These are phyloP conservation scores for Thalassophryne amazonica DNA, from an alignment of 2,797 vertebrate species.

Conservation along the genomic window DNA sequence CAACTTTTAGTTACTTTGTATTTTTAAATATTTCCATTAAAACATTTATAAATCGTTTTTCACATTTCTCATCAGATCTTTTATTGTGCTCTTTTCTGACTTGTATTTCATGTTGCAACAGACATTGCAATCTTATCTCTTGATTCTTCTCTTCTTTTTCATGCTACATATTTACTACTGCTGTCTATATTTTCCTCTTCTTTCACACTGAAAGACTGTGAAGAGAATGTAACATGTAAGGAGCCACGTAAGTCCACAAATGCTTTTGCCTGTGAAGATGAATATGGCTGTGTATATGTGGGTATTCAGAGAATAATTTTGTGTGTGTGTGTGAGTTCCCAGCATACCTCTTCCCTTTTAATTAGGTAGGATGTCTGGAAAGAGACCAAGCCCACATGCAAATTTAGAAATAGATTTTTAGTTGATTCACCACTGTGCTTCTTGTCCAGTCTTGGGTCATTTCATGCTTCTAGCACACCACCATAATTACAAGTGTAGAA, in stretches of 20 bases:
- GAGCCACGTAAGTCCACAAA: conserved; percentile 73
- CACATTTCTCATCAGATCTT: too few species aligned
- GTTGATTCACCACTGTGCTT: conserved; percentile 46
- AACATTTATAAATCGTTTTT: too few species aligned
- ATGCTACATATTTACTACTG: conserved; percentile 16
- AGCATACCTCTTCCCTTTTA: conserved; percentile 51
- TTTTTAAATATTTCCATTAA: too few species aligned
- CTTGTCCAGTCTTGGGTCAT: too few species aligned
- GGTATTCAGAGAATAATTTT: conserved; percentile 9
- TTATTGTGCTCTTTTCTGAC: neutral
- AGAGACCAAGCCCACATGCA: conserved; percentile 35
- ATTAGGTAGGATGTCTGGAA: conserved; percentile 52
- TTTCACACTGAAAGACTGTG: conserved; percentile 72
- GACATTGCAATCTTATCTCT: conserved; percentile 11
- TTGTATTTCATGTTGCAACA: conserved; percentile 1
- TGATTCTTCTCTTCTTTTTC: conserved; percentile 14
- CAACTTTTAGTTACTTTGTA: too few species aligned
- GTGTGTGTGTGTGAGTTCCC: conserved; percentile 42
- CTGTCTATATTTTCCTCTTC: conserved; percentile 9
- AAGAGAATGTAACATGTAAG: conserved; percentile 71
- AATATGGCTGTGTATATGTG: conserved; percentile 38
- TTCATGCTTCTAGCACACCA: conserved; percentile 21
- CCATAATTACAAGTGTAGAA: conserved; percentile 74
- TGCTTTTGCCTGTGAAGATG: conserved; percentile 42
- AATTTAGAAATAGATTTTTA: conserved; percentile 43